phyloP scores from a whole-genome alignment of 2,113 vertebrate species.

The Hiodon alosoides region DNA sequence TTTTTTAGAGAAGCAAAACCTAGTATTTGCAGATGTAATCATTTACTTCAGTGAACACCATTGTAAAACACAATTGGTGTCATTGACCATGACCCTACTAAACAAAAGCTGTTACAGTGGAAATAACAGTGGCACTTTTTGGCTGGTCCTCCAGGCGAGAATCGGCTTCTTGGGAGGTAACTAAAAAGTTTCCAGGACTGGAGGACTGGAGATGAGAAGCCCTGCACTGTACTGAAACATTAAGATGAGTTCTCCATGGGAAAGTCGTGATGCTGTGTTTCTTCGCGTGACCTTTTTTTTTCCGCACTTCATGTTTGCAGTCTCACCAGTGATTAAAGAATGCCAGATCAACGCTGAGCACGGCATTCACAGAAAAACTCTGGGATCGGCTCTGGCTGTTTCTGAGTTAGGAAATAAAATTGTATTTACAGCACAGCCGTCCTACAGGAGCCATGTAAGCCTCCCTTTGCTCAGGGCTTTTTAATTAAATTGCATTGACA shows the following conservation, averaged over 20 bases:
- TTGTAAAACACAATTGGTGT: constrained; percentile 22
- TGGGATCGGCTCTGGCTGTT: neutral
- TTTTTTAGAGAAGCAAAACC: constrained; percentile 28
- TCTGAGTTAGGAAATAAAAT: constrained; percentile 26
- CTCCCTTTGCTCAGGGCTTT: constrained; percentile 18
- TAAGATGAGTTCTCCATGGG: no score
- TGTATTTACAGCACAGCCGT: constrained; percentile 25
- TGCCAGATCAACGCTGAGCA: neutral
- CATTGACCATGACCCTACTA: neutral
- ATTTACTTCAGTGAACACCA: constrained; percentile 40
- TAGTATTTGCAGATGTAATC: constrained; percentile 24
- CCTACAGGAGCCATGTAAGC: constrained; percentile 11
- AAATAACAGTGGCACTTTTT: no score
- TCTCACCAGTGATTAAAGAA: no score
- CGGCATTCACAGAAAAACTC: neutral
- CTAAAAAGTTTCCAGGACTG: no score
- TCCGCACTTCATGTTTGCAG: no score
- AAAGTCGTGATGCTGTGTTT: no score
- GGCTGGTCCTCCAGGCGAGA: no score
- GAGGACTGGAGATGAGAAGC: no score
- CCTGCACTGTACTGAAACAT: no score
- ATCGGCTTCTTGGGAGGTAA: no score
- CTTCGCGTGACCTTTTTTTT: no score
- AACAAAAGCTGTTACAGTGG: no score
- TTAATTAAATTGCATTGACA: constrained; percentile 37